Evolutionary conservation across 2,113 vertebrate genomes (phyloP).

Genomic region (Epinephelus fuscoguttatus): DNA sequence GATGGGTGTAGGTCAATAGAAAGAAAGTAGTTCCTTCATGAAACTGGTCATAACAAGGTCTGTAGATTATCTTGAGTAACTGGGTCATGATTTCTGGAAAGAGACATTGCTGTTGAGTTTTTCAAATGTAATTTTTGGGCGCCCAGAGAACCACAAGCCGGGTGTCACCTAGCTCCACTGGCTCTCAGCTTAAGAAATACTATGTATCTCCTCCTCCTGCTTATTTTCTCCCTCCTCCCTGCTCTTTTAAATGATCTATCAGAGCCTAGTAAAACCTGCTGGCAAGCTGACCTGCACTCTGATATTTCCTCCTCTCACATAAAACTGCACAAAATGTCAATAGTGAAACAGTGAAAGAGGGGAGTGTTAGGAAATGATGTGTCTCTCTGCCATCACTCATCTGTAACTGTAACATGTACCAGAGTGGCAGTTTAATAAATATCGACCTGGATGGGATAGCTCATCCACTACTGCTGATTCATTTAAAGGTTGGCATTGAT

Average conservation of each 20-base stretch:
- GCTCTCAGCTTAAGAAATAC: background rate
- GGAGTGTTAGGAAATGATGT: background rate
- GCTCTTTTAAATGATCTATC: background rate
- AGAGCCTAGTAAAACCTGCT: background rate
- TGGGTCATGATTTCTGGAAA: too few relatives aligned
- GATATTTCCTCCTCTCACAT: constrained; percentile 9
- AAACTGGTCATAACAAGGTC: too few relatives aligned
- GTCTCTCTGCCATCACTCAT: constrained; percentile 28
- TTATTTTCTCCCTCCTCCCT: background rate
- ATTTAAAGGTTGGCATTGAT: constrained; percentile 69
- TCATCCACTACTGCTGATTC: constrained; percentile 66
- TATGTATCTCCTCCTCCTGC: background rate
- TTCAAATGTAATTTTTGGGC: too few relatives aligned
- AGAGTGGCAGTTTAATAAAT: constrained; percentile 49
- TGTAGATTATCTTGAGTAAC: too few relatives aligned
- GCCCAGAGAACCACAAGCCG: too few relatives aligned
- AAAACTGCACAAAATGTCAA: constrained; percentile 27
- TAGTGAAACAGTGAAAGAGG: background rate
- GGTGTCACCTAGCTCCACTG: too few relatives aligned
- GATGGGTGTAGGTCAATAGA: too few relatives aligned
- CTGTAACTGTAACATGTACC: constrained; percentile 33
- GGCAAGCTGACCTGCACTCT: constrained; percentile 15
- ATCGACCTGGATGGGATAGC: constrained; percentile 61
- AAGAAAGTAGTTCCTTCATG: too few relatives aligned
- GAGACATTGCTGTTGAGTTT: too few relatives aligned